phyloP scores from a whole-genome alignment of 2,888 invertebrate genomes.

The Rotaria magnacalcarata region DNA sequence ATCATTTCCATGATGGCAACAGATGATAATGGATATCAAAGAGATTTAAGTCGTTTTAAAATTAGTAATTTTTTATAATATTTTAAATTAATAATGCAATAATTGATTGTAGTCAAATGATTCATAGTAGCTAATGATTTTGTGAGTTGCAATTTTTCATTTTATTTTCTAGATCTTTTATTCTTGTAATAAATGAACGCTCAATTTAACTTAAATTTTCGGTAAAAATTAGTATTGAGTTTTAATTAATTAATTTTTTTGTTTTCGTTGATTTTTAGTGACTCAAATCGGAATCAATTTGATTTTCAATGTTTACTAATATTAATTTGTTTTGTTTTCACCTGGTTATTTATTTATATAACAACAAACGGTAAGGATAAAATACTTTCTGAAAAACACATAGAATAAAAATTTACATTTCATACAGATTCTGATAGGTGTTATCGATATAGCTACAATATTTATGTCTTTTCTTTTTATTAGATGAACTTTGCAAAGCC shows the following conservation, averaged over 20 bases:
- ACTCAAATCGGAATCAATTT: background rate
- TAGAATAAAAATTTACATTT: no score
- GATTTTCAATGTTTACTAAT: slow-evolving; percentile 18
- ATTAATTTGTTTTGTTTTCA: slow-evolving; percentile 24
- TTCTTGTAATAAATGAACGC: background rate
- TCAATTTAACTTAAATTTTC: background rate
- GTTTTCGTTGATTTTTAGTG: background rate
- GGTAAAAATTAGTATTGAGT: background rate
- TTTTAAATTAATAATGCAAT: no score
- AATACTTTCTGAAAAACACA: background rate
- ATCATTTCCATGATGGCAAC: background rate
- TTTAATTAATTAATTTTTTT: background rate
- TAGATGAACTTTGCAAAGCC: slow-evolving; percentile 31
- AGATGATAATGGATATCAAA: background rate
- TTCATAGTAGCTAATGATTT: no score
- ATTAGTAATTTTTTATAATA: background rate
- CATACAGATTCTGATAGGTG: background rate
- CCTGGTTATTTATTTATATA: background rate
- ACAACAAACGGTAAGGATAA: background rate
- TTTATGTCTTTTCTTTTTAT: background rate
- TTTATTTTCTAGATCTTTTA: background rate
- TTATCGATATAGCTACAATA: background rate
- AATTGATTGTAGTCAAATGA: no score
- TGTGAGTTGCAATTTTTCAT: no score
- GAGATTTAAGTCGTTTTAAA: background rate